Percentiles rank a stretch among this genome's conserved stretches.
Conservation (phyloP, 2,113 vertebrate species). For the Glaucidium brasilianum region DNA sequence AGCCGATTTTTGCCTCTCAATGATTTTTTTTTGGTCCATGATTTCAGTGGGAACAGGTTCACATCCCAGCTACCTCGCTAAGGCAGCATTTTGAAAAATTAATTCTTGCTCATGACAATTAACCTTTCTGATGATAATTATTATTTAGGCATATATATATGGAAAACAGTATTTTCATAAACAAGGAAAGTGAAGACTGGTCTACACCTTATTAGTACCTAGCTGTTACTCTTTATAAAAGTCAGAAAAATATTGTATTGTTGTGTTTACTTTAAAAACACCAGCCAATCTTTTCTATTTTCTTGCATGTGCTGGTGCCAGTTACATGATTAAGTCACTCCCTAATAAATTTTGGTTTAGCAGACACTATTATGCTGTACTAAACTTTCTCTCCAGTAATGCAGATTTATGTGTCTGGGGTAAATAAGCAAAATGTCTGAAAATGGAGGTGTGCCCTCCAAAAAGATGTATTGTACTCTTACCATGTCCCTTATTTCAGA, state of each 20-base stretch:
- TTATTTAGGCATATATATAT: not conserved
- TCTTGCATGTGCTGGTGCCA: not conserved
- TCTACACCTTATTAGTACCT: not conserved
- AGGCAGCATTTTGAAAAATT: not conserved
- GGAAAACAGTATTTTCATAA: constrained; percentile 8
- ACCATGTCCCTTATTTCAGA: not conserved
- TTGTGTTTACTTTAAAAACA: not conserved
- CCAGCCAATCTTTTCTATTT: not conserved
- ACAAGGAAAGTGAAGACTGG: not conserved
- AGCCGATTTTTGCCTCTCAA: not conserved
- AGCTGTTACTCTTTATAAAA: not conserved
- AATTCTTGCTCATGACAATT: not conserved
- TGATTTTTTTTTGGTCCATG: not conserved
- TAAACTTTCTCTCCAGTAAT: not conserved
- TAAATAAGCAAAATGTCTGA: not conserved
- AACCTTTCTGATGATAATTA: not conserved
- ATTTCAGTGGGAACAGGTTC: not conserved
- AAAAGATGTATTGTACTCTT: not conserved
- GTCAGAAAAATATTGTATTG: not conserved
- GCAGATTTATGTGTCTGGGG: not conserved
- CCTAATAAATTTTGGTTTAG: not conserved
- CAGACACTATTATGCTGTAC: not conserved
- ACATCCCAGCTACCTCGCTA: not conserved
- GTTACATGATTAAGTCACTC: not conserved
- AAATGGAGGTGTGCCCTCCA: not conserved